phyloP scores from a whole-genome alignment of 2,797 vertebrate species.

The Acipenser ruthenus region DNA sequence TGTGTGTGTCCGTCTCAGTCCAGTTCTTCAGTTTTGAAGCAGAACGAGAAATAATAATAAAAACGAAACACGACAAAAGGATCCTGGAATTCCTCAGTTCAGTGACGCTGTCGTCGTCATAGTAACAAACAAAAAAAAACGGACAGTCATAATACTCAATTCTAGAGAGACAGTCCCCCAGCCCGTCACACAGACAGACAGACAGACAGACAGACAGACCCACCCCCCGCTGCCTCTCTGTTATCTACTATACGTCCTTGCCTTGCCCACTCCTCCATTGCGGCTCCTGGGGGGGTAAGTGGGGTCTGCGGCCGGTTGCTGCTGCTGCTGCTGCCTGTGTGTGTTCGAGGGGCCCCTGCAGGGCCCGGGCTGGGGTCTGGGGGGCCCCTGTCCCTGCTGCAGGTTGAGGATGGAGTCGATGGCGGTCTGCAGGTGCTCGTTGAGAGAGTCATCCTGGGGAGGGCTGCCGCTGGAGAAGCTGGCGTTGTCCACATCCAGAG shows the following conservation, averaged over 20 bases:
- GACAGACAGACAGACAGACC: constrained; percentile 4
- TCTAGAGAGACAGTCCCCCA: too few species aligned
- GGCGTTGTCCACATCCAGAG: constrained; percentile 85
- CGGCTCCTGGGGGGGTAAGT: constrained; percentile 62
- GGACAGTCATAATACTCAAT: too few species aligned
- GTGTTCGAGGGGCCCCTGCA: constrained; percentile 53
- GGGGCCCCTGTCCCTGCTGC: constrained; percentile 66
- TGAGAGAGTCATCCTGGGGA: constrained; percentile 77
- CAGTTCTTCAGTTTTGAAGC: too few species aligned
- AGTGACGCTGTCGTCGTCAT: too few species aligned
- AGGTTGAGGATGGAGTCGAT: constrained; percentile 95
- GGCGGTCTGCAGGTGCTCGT: constrained; percentile 88
- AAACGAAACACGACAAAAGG: too few species aligned
- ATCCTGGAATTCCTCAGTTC: too few species aligned
- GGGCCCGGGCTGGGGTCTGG: constrained; percentile 53
- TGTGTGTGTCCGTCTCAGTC: too few species aligned
- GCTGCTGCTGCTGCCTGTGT: constrained; percentile 51
- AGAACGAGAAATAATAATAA: too few species aligned
- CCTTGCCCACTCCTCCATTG: constrained; percentile 74
- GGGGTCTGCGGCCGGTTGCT: constrained; percentile 32
- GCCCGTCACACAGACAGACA: too few species aligned
- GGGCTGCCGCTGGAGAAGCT: constrained; percentile 93
- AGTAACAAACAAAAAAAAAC: too few species aligned
- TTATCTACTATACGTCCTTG: constrained; percentile 92
- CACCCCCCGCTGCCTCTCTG: constrained; percentile 50